Evolutionary conservation across 2,797 vertebrate genomes (phyloP), one percentile per base, ranked within the genome.

Genomic region (Tiaroga cobitis): DNA sequence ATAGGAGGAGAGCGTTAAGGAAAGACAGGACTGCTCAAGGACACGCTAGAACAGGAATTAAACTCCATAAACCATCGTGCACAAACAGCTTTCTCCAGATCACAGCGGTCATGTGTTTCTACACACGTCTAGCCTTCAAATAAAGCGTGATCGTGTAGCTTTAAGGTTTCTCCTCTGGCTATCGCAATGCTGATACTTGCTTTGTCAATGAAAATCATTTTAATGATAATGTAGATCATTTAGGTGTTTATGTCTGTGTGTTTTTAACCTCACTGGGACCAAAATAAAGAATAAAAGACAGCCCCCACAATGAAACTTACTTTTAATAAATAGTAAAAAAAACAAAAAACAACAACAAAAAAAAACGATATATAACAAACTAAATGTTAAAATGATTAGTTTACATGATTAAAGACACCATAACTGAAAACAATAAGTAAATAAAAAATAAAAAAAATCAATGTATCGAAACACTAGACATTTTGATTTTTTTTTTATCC

Each of bases 1-100:
- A 87, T 88, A 82, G 89, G 90, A 88, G 89, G 84, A 89, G 89
- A 5, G 65, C 59, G 82, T 86, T 89, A 73, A 88, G 75, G 79
- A 88, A 88, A 75, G 32, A 86, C 3, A 11, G 74, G 88, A 89
- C 81, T 70, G 63, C 11, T 59, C 82, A 89, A 92, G 87, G 87
- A 90, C 78, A 83, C 46, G 39, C 59, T 51, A 37, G 79, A 84
- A 72, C 61, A 26, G 21, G 39, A 80, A 80, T 80, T 80, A 63
- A 82, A 82, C 69, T 73, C 21, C 34, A 70, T 56, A 78, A 78
- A 59, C n/a, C 73, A 29, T 19, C 49, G 34, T 3, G 46, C 18
- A 51, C 77, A 85, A 80, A 80, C 29, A 51, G 39, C 51, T 69
- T 70, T 59, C 19, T 59, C 26, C 65, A 79, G n/a, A 85, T 85